Conservation (phyloP, 2,797 vertebrate genomes). For the Tachyglossus aculeatus region DNA sequence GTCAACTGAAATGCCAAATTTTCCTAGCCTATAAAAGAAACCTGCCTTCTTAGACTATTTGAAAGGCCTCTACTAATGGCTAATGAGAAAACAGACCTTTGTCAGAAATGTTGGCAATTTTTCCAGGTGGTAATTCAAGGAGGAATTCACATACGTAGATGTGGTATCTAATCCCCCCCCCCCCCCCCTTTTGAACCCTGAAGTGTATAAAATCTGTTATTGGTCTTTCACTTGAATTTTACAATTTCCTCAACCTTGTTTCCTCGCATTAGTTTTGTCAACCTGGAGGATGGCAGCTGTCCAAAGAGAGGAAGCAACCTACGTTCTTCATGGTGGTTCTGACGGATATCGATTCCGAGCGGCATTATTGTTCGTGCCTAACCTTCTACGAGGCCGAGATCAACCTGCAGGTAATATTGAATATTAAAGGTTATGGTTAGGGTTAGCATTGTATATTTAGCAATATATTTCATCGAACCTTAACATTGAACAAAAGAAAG, state of each 20-base stretch:
- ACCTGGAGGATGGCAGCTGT: conserved; percentile 93
- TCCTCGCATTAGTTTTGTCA: conserved; percentile 89
- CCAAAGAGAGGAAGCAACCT: conserved; percentile 89
- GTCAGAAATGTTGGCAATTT: background rate
- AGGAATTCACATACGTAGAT: background rate
- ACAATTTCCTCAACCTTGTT: too few species aligned
- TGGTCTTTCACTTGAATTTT: too few species aligned
- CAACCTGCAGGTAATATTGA: conserved; percentile 90
- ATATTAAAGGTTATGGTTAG: conserved; percentile 11
- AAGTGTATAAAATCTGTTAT: too few species aligned
- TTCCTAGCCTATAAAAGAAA: background rate
- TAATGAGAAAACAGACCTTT: background rate
- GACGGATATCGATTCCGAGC: conserved; percentile 96
- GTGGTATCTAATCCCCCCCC: background rate
- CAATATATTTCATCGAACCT: too few species aligned
- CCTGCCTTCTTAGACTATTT: background rate
- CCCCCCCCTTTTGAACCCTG: too few species aligned
- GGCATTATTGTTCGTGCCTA: conserved; percentile 96
- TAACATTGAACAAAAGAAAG: background rate
- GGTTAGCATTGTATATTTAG: background rate
- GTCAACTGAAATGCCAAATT: background rate
- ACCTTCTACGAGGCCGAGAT: conserved; percentile 97
- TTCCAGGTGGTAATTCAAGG: background rate
- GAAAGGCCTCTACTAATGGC: background rate
- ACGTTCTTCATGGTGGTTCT: conserved; percentile 96